Percentiles rank a stretch among this genome's conserved stretches.
Evolutionary conservation across 2,797 vertebrate species (phyloP).

Genomic region (Furcifer pardalis): DNA sequence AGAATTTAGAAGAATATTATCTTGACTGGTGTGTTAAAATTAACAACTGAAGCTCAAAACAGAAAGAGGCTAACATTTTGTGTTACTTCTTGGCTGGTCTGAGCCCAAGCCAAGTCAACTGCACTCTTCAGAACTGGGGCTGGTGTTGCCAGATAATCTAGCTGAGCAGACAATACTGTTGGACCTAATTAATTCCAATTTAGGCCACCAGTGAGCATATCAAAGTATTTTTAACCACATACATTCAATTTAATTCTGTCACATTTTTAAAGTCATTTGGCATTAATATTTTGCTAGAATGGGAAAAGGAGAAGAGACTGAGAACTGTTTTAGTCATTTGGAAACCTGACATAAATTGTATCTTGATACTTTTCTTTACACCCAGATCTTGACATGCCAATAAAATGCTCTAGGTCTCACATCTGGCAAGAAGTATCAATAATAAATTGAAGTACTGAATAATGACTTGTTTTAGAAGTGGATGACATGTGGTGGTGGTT

Average conservation of each 20-base stretch:
- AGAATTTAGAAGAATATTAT: constrained; percentile 55
- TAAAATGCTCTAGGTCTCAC: not conserved
- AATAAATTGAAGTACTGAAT: not conserved
- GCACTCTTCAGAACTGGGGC: not conserved
- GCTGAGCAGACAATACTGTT: not conserved
- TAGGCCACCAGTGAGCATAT: not conserved
- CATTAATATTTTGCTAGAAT: not conserved
- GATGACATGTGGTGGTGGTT: too few relatives aligned
- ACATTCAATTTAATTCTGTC: not conserved
- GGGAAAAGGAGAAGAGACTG: too few relatives aligned
- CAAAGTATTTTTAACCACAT: too few relatives aligned
- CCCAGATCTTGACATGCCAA: not conserved
- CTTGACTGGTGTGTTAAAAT: constrained; percentile 42
- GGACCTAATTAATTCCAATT: not conserved
- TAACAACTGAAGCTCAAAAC: constrained; percentile 47
- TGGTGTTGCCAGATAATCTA: not conserved
- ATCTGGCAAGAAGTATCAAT: not conserved
- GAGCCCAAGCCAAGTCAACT: not conserved
- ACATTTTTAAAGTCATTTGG: not conserved
- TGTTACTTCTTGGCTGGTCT: not conserved
- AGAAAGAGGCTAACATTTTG: constrained; percentile 53
- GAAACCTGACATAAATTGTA: not conserved
- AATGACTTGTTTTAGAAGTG: too few relatives aligned
- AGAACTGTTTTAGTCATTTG: not conserved
- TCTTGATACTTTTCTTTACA: not conserved